Percentiles rank a stretch among this genome's conserved stretches.
phyloP scores from a whole-genome alignment of 2,797 vertebrate species.

The Clarias pachynema region DNA sequence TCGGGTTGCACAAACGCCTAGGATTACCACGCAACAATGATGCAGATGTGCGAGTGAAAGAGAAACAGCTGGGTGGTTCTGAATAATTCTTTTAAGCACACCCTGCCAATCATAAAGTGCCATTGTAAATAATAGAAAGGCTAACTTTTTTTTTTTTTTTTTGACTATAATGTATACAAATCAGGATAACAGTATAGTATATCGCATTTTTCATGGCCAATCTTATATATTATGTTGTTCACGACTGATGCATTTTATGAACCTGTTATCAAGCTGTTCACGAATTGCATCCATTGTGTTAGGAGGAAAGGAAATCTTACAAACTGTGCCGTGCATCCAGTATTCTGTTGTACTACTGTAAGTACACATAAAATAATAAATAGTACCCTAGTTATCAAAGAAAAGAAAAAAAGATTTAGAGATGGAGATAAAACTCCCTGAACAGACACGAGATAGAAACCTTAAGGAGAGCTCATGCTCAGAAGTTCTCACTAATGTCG shows the following conservation, averaged over 20 bases:
- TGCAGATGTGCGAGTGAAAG: conserved; percentile 24
- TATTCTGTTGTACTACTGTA: too few relatives aligned
- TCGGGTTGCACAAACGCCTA: conserved; percentile 24
- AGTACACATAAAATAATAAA: not conserved
- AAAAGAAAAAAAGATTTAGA: too few relatives aligned
- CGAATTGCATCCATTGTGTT: conserved; percentile 3
- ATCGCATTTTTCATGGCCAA: not conserved
- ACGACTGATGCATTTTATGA: not conserved
- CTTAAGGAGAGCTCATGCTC: too few relatives aligned
- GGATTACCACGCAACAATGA: conserved; percentile 30
- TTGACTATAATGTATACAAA: not conserved
- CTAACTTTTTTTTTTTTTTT: too few relatives aligned
- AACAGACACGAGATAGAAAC: not conserved
- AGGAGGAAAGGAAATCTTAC: not conserved
- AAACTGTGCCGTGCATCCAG: too few relatives aligned
- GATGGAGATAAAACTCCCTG: not conserved
- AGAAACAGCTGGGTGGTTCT: not conserved
- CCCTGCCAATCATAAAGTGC: not conserved
- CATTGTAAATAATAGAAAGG: not conserved
- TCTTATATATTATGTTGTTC: not conserved
- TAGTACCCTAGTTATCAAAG: not conserved
- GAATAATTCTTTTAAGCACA: not conserved
- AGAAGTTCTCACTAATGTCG: not conserved
- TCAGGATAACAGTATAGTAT: not conserved
- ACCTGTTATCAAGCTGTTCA: not conserved